A percentile compares a stretch with the other conserved stretches of the same genome.
These are phyloP conservation scores for Cacoxenus indagator DNA, from an alignment of 2,888 invertebrate genomes.

Conservation along the genomic window DNA sequence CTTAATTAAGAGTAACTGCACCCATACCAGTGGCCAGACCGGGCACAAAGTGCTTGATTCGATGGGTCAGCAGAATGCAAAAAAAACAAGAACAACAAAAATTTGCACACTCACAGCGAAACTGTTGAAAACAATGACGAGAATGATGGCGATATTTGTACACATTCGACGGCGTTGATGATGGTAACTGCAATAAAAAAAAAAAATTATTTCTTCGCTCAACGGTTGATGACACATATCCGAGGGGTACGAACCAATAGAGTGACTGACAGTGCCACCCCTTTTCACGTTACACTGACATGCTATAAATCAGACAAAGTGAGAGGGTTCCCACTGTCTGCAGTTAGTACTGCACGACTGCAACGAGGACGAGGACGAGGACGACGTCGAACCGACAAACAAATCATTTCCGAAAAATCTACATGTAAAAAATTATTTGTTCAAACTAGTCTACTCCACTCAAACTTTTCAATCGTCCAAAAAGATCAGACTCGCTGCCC, in stretches of 20 bases:
- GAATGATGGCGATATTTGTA: background rate
- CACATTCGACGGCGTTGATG: background rate
- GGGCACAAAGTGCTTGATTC: slow-evolving; percentile 4
- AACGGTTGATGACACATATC: background rate
- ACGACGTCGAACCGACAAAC: background rate
- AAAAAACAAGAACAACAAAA: background rate
- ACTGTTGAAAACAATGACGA: slow-evolving; percentile 35
- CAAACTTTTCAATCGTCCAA: no score
- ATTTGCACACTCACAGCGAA: slow-evolving; percentile 27
- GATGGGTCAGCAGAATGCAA: slow-evolving; percentile 43
- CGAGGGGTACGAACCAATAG: background rate
- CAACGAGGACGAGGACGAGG: background rate
- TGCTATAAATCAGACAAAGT: background rate
- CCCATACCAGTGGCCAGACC: background rate
- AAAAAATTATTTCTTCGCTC: background rate
- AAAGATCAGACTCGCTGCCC: no score
- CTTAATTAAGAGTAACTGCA: slow-evolving; percentile 49
- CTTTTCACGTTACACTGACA: background rate
- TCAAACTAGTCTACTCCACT: no score
- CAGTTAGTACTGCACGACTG: background rate
- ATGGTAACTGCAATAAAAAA: background rate
- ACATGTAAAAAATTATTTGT: background rate
- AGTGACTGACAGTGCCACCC: background rate
- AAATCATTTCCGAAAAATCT: background rate
- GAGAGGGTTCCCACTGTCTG: background rate